Conservation (phyloP, 2,888 invertebrate genomes). For the Leucania comma region DNA sequence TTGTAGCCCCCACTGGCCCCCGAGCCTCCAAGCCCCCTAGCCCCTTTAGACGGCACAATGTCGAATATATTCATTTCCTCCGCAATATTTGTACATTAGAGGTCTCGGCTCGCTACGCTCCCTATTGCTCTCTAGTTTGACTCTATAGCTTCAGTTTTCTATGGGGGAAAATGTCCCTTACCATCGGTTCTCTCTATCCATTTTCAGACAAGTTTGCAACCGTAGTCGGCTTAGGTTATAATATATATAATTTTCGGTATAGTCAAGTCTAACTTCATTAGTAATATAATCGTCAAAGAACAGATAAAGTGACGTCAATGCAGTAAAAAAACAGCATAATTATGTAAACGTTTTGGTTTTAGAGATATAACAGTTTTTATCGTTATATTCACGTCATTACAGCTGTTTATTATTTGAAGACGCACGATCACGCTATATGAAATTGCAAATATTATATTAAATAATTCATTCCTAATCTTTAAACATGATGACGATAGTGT, state of each 20-base stretch:
- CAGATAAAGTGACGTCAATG: constrained; percentile 19
- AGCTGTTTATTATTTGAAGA: constrained; percentile 8
- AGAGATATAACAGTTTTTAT: constrained; percentile 23
- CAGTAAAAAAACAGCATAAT: constrained; percentile 5
- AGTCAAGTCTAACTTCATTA: background rate
- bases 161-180: constrained; percentile 73
- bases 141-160: constrained; percentile 79
- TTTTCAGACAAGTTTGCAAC: background rate
- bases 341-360: background rate
- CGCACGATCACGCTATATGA: background rate
- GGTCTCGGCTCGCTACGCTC: constrained; percentile 88
- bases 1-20: constrained; percentile 64
- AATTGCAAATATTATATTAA: background rate
- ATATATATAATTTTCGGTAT: background rate
- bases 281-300: constrained; percentile 19
- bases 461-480: background rate
- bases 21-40: constrained; percentile 24
- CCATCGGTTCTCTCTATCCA: constrained; percentile 56
- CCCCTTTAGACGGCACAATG: constrained; percentile 65
- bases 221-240: too few species aligned
- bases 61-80: constrained; percentile 89
- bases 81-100: constrained; percentile 91
- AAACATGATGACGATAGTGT: background rate
- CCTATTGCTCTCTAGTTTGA: constrained; percentile 78
- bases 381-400: background rate